Evolutionary conservation across 1,140 invertebrate species (phyloP), one percentile per base, ranked within the genome.

Genomic region (Aporrectodea caliginosa): DNA sequence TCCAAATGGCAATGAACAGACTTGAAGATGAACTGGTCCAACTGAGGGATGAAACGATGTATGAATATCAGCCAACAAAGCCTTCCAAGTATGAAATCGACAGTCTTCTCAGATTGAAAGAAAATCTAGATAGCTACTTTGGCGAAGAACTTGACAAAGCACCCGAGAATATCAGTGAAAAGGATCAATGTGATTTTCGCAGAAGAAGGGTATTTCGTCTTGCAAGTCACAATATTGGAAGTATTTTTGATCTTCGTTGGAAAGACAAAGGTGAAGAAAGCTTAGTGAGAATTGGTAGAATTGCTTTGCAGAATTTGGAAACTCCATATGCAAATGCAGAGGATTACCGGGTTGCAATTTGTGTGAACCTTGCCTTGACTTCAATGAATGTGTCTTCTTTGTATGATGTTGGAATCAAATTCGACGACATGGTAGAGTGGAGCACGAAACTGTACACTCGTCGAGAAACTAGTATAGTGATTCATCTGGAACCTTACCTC

Each of bases 21-120:
- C 31, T 84, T n/a, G 82, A 84, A 68, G 83, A 84, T 58, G 81
- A 82, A 78, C 69, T 35, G 30, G 73, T 80, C 16, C 82, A 84
- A 76, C 72, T 84, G 1, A 82, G 81, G 69, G 79, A 82, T 35
- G 82, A 81, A 14, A 78, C 30, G 12, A 29, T 43, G 2, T 77
- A 75, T 77, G 78, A 75, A 0, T 58, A 71, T 33, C 74, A 75
- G 16, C 6, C 6, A 22, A 58, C 16, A 35, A 70, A 35, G 22
- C 32, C 71, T 69, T 22, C 32, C 22, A 31, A 70, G 58, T 71
- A 58, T 69, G 58, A 73, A 58, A 35, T 32, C 6, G 29, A 78
- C 78, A 29, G 31, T 43, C 32, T 32, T 75, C 16, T 6, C 69
- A 75, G 43, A 35, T 16, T 83, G 2, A 80, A 77, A 73, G 78